A percentile compares a stretch with the other conserved stretches of the same genome.
These are phyloP conservation scores for Hanleya hanleyi DNA, from an alignment of 2,888 invertebrate species.

Conservation along the genomic window DNA sequence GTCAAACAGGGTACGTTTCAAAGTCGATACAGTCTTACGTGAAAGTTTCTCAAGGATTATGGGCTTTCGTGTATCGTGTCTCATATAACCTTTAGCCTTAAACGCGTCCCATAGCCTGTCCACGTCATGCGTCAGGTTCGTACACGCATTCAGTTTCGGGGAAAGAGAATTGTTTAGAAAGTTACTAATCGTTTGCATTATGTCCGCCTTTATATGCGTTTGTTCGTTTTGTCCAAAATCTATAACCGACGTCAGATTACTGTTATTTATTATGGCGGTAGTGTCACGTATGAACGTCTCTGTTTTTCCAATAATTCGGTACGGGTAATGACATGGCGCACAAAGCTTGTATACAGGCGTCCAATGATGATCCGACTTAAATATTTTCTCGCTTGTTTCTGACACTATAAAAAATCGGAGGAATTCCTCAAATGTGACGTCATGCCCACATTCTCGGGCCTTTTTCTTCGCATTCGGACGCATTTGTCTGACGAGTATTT, in stretches of 20 bases:
- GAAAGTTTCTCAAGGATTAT: background rate
- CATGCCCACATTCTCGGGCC: background rate
- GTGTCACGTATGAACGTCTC: conserved; percentile 17
- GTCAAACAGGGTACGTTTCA: background rate
- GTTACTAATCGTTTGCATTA: background rate
- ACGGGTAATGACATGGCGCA: conserved; percentile 11
- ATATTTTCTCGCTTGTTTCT: background rate
- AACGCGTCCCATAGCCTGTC: background rate
- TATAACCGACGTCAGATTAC: background rate
- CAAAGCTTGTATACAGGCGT: background rate
- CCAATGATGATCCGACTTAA: conserved; percentile 12
- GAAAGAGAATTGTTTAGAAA: background rate
- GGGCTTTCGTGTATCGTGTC: background rate
- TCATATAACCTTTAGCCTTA: background rate
- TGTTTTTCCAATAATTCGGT: conserved; percentile 18
- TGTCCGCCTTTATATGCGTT: background rate
- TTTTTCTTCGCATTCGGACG: background rate
- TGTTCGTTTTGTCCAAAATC: background rate
- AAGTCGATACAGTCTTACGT: background rate
- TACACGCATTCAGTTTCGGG: background rate
- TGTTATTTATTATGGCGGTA: background rate
- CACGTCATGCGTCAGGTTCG: background rate
- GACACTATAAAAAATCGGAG: background rate
- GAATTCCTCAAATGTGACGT: conserved; percentile 14
- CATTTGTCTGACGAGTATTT: background rate